Evolutionary conservation across 2,113 vertebrate genomes (phyloP).

Genomic region (Crotophaga sulcirostris): DNA sequence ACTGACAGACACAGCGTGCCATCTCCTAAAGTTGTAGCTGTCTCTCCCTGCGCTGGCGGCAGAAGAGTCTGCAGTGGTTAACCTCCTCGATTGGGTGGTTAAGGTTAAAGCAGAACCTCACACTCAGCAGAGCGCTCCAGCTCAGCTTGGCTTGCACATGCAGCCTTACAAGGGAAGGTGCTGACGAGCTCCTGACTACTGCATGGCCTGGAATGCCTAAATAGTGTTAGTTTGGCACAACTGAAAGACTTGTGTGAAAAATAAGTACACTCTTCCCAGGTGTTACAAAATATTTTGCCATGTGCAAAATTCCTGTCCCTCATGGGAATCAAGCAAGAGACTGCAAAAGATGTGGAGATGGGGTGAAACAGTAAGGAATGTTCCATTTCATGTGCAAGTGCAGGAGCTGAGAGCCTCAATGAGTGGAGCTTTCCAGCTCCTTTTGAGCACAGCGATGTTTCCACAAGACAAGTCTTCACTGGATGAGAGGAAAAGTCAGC

Average conservation of each 20-base stretch:
- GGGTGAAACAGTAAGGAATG: not conserved
- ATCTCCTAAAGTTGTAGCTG: not conserved
- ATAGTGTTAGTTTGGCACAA: not conserved
- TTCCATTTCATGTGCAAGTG: not conserved
- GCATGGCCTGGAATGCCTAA: not conserved
- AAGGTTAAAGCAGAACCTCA: not conserved
- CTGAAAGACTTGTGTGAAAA: not conserved
- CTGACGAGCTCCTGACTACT: not conserved
- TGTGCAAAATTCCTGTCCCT: not conserved
- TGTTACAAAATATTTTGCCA: not conserved
- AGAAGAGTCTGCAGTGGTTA: not conserved
- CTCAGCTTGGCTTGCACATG: not conserved
- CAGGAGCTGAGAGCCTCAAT: not conserved
- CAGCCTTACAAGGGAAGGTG: not conserved
- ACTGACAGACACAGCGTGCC: fast-evolving
- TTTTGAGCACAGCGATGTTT: not conserved
- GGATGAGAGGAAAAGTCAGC: not conserved
- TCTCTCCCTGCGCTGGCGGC: not conserved
- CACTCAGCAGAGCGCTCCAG: not conserved
- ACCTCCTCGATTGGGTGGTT: not conserved
- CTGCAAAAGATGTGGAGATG: not conserved
- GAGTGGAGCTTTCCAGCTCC: not conserved
- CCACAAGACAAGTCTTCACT: not conserved
- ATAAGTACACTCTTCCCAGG: not conserved
- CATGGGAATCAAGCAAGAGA: not conserved